Conservation (phyloP, 35 echinoderm and acorn worm species). For the Ophioderma brevispina region DNA sequence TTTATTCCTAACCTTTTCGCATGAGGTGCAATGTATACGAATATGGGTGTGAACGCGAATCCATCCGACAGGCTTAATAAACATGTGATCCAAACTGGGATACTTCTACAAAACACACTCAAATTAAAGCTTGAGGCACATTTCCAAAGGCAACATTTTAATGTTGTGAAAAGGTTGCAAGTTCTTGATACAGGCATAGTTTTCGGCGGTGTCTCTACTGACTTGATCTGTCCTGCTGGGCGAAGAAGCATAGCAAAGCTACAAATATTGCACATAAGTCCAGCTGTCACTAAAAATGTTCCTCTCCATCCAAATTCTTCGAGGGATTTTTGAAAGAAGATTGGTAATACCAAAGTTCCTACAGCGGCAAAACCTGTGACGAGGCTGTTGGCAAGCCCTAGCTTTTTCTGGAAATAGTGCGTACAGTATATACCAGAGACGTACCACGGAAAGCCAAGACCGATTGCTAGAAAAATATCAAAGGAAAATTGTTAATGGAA, state of each 20-base stretch:
- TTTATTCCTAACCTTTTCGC: neutral
- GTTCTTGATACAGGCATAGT: neutral
- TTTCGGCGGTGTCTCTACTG: neutral
- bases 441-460: neutral
- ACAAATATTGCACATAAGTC: neutral
- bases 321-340: neutral
- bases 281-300: neutral
- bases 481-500: no score
- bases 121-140: neutral
- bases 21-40: neutral
- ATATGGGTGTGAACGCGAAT: neutral
- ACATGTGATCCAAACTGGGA: neutral
- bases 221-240: neutral
- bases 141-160: neutral
- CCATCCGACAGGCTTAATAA: neutral
- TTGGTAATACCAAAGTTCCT: neutral
- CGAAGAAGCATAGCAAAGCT: neutral
- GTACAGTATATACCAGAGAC: neutral
- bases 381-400: neutral
- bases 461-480: neutral
- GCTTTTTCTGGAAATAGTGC: neutral
- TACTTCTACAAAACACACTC: neutral
- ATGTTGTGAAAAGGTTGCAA: neutral
- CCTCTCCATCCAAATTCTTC: neutral
- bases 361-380: neutral